Conservation (phyloP, 1,140 invertebrate genomes). For the Dryas iulia region DNA sequence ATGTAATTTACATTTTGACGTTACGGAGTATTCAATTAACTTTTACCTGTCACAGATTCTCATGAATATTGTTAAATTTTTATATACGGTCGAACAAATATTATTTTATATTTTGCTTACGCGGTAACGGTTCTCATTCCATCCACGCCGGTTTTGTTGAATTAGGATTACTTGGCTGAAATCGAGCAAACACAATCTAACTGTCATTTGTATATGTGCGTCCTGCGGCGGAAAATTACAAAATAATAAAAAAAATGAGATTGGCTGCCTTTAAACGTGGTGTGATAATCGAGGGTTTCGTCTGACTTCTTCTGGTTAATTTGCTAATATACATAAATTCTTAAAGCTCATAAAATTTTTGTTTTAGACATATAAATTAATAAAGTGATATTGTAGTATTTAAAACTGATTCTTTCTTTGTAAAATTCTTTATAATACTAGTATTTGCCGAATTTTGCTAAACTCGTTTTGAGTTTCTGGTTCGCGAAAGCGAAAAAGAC, state of each 20-base stretch:
- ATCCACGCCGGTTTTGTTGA: neutral
- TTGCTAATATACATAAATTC: no score
- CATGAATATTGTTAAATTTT: neutral
- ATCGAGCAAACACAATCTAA: slow-evolving; percentile 16
- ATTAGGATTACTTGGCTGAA: slow-evolving; percentile 20
- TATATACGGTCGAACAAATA: neutral
- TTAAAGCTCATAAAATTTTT: no score
- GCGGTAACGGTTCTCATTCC: neutral
- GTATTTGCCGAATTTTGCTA: no score
- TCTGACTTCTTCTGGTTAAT: no score
- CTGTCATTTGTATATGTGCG: neutral
- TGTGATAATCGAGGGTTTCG: no score
- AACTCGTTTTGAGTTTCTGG: no score
- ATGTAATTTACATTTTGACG: neutral
- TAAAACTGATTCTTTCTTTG: no score
- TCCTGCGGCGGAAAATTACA: neutral
- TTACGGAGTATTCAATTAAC: neutral
- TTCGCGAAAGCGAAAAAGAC: no score
- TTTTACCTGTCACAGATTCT: neutral
- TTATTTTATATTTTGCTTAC: neutral
- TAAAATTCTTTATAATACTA: no score
- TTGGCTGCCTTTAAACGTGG: no score
- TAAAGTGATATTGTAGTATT: no score
- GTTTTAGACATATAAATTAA: no score
- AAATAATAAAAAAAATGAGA: neutral